These are phyloP conservation scores for Syrista parreyssii DNA, from an alignment of 2,888 invertebrate species.

Conservation along the genomic window DNA sequence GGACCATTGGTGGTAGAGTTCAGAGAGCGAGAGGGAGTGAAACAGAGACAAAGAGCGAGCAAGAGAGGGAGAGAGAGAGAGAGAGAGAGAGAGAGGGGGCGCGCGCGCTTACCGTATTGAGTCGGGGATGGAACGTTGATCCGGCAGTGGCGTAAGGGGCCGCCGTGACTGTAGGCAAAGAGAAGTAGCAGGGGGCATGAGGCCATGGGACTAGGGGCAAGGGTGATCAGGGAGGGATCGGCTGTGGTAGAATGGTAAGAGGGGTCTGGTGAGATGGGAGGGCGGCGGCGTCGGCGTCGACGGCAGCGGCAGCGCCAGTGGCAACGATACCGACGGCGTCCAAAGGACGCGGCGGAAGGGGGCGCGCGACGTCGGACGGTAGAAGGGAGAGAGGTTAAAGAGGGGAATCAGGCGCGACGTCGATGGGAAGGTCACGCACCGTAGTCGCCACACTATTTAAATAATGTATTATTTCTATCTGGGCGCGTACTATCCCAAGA, in stretches of 20 bases:
- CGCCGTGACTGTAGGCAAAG: background rate
- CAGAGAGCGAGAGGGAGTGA: conserved; percentile 21
- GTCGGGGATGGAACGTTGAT: conserved; percentile 1
- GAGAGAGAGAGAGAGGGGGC: conserved; percentile 12
- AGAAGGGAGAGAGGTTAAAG: conserved; percentile 28
- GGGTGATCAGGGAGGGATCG: conserved; percentile 19
- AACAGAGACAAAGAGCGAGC: background rate
- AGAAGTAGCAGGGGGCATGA: conserved; percentile 14
- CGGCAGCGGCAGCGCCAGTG: conserved; percentile 28
- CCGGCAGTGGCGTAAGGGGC: conserved; percentile 8
- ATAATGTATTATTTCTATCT: conserved; percentile 55
- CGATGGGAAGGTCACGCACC: conserved; percentile 53
- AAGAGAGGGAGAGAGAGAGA: conserved; percentile 10
- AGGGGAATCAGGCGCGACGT: conserved; percentile 19
- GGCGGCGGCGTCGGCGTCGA: conserved; percentile 19
- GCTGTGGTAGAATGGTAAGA: conserved; percentile 22
- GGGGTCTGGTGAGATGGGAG: background rate
- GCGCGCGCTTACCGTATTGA: conserved; percentile 19
- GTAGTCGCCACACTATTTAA: conserved; percentile 53
- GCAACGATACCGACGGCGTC: conserved; percentile 9
- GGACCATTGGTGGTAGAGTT: background rate
- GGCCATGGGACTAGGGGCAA: background rate
- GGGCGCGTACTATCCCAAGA: conserved; percentile 14
- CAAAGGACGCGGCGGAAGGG: conserved; percentile 25
- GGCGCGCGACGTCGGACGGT: conserved; percentile 28